Base-by-base conservation (phyloP, 2,888 invertebrate species). In the Palloptera scutellata region DNA sequence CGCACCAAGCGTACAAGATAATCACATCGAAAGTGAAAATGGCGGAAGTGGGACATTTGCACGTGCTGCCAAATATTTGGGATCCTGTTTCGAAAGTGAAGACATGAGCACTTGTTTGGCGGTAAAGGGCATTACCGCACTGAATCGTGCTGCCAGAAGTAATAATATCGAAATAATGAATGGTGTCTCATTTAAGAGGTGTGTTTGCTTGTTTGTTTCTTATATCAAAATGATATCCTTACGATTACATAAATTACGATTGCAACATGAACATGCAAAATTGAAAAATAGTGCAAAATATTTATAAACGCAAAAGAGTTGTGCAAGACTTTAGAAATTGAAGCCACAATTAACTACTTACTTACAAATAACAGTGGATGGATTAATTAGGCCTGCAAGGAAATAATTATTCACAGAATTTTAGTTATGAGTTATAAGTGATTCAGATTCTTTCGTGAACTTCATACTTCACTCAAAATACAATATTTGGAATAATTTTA, bases 121-220 rank as follows among this genome's bases (percentile, higher is more conserved):
- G 52, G 86, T 89, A 60, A 89, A 88, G 81, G 86, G 88, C 45
- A 86, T 88, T 70, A 86, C 86, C 58, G 86, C 86, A 59, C 74
- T 90, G 65, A 86, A 88, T 73, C 86, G 88, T 65, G 88, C 88
- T 0, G 85, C 88, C 55, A 86, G 87, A 70, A 87, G 88, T 73
- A 86, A 85, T 74, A 86, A 87, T 76, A 85, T 91, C 69, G 86
- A 88, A 69, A 75, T 91, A 62, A 67, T 88, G 71, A 87, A 88
- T 57, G 91, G 91, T 68, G 82, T 91, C 66, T 85, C 86, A 68
- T 87, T 91, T 73, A 85, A 88, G 72, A 87, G 87, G 86, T 87
- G 85, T 80, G 80, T 81, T 66, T 48, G 52, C 53, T 54, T 43
- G 5, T 57, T 41, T n/a, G n/a, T n/a, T n/a, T n/a, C n/a, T n/a